Percentiles rank a stretch among this genome's conserved stretches.
Evolutionary conservation across 2,113 vertebrate genomes (phyloP).

Genomic region (Anguilla rostrata): DNA sequence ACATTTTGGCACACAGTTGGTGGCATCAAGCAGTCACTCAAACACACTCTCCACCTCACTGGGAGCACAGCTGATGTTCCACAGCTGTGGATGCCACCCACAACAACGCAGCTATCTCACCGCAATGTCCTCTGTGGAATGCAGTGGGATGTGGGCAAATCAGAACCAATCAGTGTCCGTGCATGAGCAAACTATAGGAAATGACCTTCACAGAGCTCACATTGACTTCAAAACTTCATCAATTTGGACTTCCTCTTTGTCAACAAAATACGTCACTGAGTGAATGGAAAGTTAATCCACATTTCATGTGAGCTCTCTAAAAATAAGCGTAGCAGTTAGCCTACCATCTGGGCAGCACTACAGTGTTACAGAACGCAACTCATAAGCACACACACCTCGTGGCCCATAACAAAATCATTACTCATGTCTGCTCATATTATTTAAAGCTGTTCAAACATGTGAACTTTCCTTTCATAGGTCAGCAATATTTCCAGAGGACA

Average conservation of each 20-base stretch:
- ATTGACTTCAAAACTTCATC: background rate
- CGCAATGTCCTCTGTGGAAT: background rate
- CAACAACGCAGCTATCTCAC: background rate
- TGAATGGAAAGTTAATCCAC: constrained; percentile 35
- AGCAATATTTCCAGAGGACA: background rate
- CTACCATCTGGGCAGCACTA: constrained; percentile 50
- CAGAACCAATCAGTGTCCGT: background rate
- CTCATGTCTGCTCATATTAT: constrained; percentile 25
- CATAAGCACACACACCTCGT: constrained; percentile 11
- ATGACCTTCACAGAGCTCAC: background rate
- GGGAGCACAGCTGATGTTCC: background rate
- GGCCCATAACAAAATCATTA: constrained; percentile 26
- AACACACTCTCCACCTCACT: background rate
- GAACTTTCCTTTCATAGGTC: background rate
- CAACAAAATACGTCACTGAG: constrained; percentile 15
- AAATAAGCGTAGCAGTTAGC: constrained; percentile 40
- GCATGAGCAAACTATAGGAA: background rate
- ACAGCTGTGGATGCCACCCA: background rate
- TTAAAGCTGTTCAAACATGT: constrained; percentile 34
- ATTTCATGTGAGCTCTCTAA: constrained; percentile 35
- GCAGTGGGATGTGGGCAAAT: background rate
- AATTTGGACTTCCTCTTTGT: background rate
- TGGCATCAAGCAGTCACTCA: background rate
- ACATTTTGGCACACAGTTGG: background rate
- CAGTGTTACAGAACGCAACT: constrained; percentile 28